phyloP scores from a whole-genome alignment of 2,113 vertebrate genomes.

The Equus quagga region DNA sequence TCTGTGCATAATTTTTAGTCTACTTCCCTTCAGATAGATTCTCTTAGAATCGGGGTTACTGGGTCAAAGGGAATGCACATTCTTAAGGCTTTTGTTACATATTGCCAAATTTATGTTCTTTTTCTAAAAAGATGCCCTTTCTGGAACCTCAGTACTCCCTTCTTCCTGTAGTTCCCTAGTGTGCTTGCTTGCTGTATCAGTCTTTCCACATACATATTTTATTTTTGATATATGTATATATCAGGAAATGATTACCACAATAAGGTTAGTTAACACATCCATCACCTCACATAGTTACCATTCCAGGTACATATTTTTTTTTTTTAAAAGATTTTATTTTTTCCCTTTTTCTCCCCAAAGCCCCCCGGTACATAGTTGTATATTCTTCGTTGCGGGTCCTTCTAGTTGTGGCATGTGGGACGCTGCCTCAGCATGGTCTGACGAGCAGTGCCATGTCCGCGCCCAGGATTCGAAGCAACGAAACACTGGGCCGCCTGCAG shows the following conservation, averaged over 20 bases:
- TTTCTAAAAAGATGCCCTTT: conserved; percentile 23
- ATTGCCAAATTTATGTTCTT: background rate
- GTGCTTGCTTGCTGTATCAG: background rate
- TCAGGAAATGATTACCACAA: background rate
- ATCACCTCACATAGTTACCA: background rate
- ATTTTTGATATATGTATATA: background rate
- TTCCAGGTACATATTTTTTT: background rate
- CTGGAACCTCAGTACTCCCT: background rate
- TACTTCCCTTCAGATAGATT: background rate
- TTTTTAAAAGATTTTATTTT: too few relatives aligned
- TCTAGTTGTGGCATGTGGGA: too few relatives aligned
- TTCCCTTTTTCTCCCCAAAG: too few relatives aligned
- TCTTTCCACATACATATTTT: background rate
- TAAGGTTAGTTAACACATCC: background rate
- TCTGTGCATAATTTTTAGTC: background rate
- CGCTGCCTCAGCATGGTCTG: too few relatives aligned
- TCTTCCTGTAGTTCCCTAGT: background rate
- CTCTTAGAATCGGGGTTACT: background rate
- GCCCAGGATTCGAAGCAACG: too few relatives aligned
- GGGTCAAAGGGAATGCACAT: background rate
- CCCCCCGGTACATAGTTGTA: too few relatives aligned
- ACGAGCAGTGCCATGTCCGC: too few relatives aligned
- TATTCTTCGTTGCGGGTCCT: too few relatives aligned
- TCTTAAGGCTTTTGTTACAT: background rate
- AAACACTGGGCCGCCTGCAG: too few relatives aligned